Conservation (phyloP, 2,113 vertebrate species). For the Proteles cristata region DNA sequence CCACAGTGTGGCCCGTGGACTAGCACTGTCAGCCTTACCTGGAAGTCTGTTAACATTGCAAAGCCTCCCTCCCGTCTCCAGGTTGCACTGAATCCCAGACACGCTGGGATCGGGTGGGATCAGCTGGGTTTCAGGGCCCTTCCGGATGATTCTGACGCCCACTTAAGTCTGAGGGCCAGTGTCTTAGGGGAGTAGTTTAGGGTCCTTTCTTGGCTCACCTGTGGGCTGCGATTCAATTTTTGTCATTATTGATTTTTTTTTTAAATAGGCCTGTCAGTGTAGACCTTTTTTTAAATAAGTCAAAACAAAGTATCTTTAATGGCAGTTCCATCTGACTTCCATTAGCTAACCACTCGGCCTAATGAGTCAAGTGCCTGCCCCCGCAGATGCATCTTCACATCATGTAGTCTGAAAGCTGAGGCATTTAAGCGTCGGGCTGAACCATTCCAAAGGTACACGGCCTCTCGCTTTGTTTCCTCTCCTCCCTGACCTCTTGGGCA, state of each 20-base stretch:
- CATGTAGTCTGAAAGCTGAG: background rate
- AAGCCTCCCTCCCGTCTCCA: too few species aligned
- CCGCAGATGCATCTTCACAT: background rate
- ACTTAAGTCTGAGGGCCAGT: background rate
- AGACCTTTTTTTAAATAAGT: conserved; percentile 21
- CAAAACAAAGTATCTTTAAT: background rate
- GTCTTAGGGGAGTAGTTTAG: background rate
- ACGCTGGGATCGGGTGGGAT: fast-evolving
- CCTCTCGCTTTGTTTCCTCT: background rate
- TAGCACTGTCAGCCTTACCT: too few species aligned
- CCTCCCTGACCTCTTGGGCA: background rate
- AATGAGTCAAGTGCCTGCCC: background rate
- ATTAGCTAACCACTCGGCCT: background rate
- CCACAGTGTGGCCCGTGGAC: background rate
- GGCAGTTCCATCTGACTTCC: background rate
- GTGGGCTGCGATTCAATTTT: background rate
- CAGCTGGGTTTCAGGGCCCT: background rate
- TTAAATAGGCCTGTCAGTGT: background rate
- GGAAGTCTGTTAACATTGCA: background rate
- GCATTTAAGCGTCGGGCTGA: fast-evolving
- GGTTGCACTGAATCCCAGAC: background rate
- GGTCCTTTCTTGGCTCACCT: background rate
- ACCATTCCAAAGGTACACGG: background rate
- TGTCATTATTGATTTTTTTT: background rate
- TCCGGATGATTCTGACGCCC: background rate